Evolutionary conservation across 53 echinoderm and acorn worm genomes (phyloP).

Genomic region (Echinarachnius parma): DNA sequence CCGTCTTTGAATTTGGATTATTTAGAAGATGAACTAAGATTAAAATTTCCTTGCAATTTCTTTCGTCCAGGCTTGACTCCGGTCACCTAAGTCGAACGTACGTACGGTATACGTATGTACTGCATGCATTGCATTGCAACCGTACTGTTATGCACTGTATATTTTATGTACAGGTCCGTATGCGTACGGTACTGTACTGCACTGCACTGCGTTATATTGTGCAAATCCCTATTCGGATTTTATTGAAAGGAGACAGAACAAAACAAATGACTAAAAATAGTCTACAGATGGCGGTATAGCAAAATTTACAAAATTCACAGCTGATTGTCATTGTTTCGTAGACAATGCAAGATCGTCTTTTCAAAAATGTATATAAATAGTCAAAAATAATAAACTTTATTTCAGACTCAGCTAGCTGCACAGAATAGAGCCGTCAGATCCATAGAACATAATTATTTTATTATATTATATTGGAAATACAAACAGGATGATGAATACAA

Average conservation of each 20-base stretch:
- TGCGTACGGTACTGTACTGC: neutral
- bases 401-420: no score
- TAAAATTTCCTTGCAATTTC: neutral
- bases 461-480: no score
- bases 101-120: neutral
- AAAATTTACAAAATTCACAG: no score
- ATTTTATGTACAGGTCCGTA: neutral
- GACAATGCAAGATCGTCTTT: no score
- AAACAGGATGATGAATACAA: no score
- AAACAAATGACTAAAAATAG: neutral
- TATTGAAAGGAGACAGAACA: neutral
- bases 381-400: no score
- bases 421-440: no score
- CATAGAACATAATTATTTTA: no score
- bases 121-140: neutral
- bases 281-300: neutral
- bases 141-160: neutral
- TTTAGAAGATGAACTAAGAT: conserved; percentile 7
- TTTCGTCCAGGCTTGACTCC: neutral
- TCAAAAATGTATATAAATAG: no score
- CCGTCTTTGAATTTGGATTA: neutral
- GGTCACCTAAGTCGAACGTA: neutral
- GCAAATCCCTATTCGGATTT: no score
- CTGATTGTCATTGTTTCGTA: no score
- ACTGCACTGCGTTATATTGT: no score